phyloP scores from a whole-genome alignment of 92 coral and sea anemone species.

The Virgularia gustaviana region DNA sequence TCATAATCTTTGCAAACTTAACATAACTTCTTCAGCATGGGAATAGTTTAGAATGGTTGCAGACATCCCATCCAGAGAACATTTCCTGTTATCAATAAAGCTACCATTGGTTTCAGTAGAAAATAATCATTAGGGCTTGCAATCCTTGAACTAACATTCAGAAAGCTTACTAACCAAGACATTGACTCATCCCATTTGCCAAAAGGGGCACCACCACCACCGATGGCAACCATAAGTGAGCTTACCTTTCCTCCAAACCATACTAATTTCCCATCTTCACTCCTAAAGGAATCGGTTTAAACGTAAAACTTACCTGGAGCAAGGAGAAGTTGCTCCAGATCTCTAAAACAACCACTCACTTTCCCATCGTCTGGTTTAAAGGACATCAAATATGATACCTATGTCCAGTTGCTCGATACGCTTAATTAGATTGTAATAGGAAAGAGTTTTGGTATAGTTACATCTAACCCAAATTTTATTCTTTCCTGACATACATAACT shows the following conservation, averaged over 20 bases:
- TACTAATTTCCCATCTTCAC: slow-evolving; percentile 39
- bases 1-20: slow-evolving; percentile 58
- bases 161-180: slow-evolving; percentile 59
- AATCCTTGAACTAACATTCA: slow-evolving; percentile 60
- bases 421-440: slow-evolving; percentile 39
- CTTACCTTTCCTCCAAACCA: slow-evolving; percentile 57
- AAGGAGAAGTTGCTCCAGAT: slow-evolving; percentile 46
- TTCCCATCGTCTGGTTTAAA: slow-evolving; percentile 49
- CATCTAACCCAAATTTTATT: slow-evolving; percentile 51
- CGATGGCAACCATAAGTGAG: slow-evolving; percentile 44
- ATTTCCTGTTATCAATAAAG: too few species aligned
- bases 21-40: too few species aligned
- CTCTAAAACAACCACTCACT: slow-evolving; percentile 56
- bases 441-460: slow-evolving; percentile 60
- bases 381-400: slow-evolving; percentile 37
- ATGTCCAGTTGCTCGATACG: slow-evolving; percentile 49
- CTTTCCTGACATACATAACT: slow-evolving; percentile 41
- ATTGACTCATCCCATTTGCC: slow-evolving; percentile 64
- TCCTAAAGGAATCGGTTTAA: slow-evolving; percentile 29
- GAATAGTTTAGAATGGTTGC: too few species aligned
- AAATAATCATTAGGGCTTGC: slow-evolving; percentile 39
- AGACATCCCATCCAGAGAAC: too few species aligned
- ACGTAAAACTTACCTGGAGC: slow-evolving; percentile 38
- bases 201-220: slow-evolving; percentile 72
- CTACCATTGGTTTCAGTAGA: too few species aligned